phyloP scores from a whole-genome alignment of 2,888 invertebrate species.

The Drosophila nr. medialis region DNA sequence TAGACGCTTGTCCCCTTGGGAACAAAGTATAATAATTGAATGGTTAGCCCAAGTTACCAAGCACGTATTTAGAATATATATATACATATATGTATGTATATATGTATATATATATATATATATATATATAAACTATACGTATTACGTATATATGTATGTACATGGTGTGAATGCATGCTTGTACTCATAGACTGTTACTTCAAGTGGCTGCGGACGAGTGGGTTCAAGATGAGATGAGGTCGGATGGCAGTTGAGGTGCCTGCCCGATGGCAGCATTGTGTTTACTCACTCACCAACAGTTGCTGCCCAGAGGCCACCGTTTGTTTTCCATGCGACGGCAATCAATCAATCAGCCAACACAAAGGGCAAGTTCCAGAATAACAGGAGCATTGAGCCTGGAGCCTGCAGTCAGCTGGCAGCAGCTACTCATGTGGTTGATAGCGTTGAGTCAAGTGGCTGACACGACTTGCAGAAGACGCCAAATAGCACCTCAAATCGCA shows the following conservation, averaged over 20 bases:
- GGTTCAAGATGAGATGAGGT: conserved; percentile 5
- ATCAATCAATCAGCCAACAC: conserved; percentile 19
- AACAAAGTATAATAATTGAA: conserved; percentile 36
- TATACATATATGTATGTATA: not conserved
- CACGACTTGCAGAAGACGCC: conserved; percentile 2
- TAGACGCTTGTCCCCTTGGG: conserved; percentile 7
- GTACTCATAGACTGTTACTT: conserved; percentile 13
- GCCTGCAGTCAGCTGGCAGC: not conserved
- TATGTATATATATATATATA: no score
- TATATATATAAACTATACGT: not conserved
- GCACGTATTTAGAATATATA: conserved; percentile 8
- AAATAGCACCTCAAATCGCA: conserved; percentile 8
- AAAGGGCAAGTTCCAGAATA: conserved; percentile 9
- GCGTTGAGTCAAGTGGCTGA: conserved; percentile 9
- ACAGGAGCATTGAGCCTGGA: not conserved
- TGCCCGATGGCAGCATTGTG: conserved; percentile 11
- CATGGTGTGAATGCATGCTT: conserved; percentile 38
- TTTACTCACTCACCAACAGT: conserved; percentile 9
- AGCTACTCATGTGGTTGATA: conserved; percentile 13
- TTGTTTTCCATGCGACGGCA: conserved; percentile 18
- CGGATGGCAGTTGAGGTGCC: conserved; percentile 2
- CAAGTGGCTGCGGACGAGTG: conserved; percentile 13
- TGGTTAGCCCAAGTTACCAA: conserved; percentile 51
- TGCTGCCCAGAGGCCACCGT: conserved; percentile 11
- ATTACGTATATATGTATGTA: not conserved